Evolutionary conservation across 2,888 invertebrate genomes (phyloP).

Genomic region (Biston betularia): DNA sequence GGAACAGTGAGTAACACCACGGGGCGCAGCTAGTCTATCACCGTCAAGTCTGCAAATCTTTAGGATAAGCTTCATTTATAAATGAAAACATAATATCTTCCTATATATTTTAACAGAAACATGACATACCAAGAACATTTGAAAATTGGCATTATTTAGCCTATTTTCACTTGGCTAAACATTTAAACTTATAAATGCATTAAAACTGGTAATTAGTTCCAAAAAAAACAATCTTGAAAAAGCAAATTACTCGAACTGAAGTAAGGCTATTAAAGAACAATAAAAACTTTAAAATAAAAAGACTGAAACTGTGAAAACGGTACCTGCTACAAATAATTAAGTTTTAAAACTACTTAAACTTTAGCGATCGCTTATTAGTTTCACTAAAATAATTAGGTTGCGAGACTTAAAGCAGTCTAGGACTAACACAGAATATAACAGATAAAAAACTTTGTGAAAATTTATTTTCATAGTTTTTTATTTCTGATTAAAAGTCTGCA

Average conservation of each 20-base stretch:
- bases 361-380: slow-evolving; percentile 46
- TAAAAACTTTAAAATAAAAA: slow-evolving; percentile 40
- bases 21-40: too few relatives aligned
- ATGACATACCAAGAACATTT: too few relatives aligned
- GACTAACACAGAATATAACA: slow-evolving; percentile 4
- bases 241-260: slow-evolving; percentile 12
- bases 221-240: background rate
- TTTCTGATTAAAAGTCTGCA: too few relatives aligned
- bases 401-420: slow-evolving; percentile 7
- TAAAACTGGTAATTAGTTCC: background rate
- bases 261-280: slow-evolving; percentile 33
- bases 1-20: too few relatives aligned
- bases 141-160: too few relatives aligned
- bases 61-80: too few relatives aligned
- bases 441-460: background rate
- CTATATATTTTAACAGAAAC: too few relatives aligned
- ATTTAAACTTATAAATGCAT: too few relatives aligned
- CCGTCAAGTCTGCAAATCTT: too few relatives aligned
- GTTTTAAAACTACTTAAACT: slow-evolving; percentile 50
- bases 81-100: too few relatives aligned
- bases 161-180: too few relatives aligned
- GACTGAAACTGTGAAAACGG: slow-evolving; percentile 42
- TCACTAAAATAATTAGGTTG: slow-evolving; percentile 39
- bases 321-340: slow-evolving; percentile 49
- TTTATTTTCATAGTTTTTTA: too few relatives aligned